Conservation (phyloP, 2,888 invertebrate genomes). For the Athrips mouffetella region DNA sequence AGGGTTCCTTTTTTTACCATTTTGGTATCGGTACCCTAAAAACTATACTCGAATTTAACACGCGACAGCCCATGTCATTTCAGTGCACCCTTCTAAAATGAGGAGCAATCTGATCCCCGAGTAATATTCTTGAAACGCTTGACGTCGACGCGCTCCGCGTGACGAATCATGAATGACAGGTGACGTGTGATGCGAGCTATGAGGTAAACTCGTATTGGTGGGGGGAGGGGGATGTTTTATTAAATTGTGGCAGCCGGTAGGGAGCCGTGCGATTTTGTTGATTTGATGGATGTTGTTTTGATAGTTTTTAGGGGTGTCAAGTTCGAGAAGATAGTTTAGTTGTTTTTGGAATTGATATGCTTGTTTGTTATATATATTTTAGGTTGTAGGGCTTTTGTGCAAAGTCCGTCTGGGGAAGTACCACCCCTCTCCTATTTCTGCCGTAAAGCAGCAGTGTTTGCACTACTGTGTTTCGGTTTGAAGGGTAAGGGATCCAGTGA, state of each 20-base stretch:
- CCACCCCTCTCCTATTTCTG: too few relatives aligned
- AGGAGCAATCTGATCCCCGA: conserved; percentile 46
- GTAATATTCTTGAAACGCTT: conserved; percentile 37
- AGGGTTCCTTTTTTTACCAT: too few relatives aligned
- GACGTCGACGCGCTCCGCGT: conserved; percentile 53
- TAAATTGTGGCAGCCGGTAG: conserved; percentile 41
- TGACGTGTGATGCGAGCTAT: conserved; percentile 39
- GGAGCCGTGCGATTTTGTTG: not conserved
- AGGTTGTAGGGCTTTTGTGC: too few relatives aligned
- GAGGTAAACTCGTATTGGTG: conserved; percentile 42
- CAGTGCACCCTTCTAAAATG: conserved; percentile 42
- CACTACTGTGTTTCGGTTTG: too few relatives aligned
- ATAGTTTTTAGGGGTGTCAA: not conserved
- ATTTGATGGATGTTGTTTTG: conserved; percentile 5
- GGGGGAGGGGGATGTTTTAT: conserved; percentile 34
- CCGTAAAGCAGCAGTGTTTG: too few relatives aligned
- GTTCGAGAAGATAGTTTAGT: too few relatives aligned
- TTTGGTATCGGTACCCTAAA: too few relatives aligned
- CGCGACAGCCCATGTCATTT: conserved; percentile 35
- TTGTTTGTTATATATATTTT: too few relatives aligned
- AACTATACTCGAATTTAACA: conserved; percentile 21
- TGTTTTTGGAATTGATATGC: too few relatives aligned
- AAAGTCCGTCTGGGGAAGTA: too few relatives aligned
- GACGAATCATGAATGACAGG: conserved; percentile 67
- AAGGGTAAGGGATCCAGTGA: too few relatives aligned